These are phyloP conservation scores for Chorisops tibialis DNA, from an alignment of 2,888 invertebrate genomes.

Conservation along the genomic window DNA sequence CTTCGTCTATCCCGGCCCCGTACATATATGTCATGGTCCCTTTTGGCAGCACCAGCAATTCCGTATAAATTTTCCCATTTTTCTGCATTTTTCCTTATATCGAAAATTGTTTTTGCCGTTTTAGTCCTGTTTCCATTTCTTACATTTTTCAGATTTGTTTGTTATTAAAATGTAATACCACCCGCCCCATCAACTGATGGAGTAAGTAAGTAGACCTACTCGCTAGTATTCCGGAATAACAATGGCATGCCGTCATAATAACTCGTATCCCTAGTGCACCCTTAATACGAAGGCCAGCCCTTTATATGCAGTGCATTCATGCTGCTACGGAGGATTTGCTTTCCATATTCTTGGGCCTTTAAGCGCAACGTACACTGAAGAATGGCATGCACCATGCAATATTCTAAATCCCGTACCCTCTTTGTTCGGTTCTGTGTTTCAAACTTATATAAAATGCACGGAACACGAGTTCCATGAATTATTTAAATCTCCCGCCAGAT, in stretches of 20 bases:
- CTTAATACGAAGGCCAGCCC: too few relatives aligned
- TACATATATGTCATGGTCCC: too few relatives aligned
- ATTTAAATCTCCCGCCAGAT: constrained; percentile 26
- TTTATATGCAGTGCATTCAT: constrained; percentile 4
- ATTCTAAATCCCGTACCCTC: constrained; percentile 10
- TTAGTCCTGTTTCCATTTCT: not conserved
- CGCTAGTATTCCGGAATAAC: constrained; percentile 5
- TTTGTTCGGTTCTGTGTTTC: not conserved
- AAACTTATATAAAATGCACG: not conserved
- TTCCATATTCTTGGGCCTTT: not conserved
- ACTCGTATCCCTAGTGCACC: not conserved
- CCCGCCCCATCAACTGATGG: constrained; percentile 1
- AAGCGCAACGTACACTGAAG: not conserved
- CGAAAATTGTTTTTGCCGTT: not conserved
- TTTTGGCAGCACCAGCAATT: not conserved
- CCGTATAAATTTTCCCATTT: not conserved
- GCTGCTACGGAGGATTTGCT: not conserved
- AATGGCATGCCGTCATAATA: constrained; percentile 6
- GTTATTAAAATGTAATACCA: constrained; percentile 4
- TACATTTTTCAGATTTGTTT: not conserved
- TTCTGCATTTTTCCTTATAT: not conserved
- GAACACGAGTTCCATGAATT: constrained; percentile 17
- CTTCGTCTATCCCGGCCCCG: too few relatives aligned
- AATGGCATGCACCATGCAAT: constrained; percentile 15
- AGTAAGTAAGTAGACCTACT: not conserved